Conservation (phyloP, 2,888 invertebrate genomes). For the Willowsia nigromaculata region DNA sequence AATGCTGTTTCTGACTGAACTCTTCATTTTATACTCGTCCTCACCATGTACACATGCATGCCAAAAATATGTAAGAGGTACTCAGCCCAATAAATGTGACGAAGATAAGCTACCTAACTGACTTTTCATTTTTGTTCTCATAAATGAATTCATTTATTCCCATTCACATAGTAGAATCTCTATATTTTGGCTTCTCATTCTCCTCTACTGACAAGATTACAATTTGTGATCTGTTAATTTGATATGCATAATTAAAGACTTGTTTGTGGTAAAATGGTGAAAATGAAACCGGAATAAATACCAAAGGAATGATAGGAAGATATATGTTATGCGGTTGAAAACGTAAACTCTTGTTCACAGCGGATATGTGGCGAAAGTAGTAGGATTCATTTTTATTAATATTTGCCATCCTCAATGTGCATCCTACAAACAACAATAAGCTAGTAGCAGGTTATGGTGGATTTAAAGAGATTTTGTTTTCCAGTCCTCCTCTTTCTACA, state of each 20-base stretch:
- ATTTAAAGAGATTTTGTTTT: not conserved
- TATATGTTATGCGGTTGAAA: not conserved
- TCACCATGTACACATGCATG: not conserved
- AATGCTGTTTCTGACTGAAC: not conserved
- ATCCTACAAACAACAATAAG: not conserved
- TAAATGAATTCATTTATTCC: slow-evolving; percentile 26
- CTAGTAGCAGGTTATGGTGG: not conserved
- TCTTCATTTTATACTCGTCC: not conserved
- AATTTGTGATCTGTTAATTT: slow-evolving; percentile 61
- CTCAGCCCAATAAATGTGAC: not conserved
- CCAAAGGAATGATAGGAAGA: not conserved
- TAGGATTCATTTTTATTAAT: slow-evolving; percentile 8
- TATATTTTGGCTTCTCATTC: not conserved
- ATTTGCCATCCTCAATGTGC: not conserved
- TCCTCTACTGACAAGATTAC: slow-evolving; percentile 56
- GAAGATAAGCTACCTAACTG: not conserved
- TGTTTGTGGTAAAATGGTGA: not conserved
- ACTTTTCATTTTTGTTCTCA: slow-evolving; percentile 27
- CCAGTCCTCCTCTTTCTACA: not conserved
- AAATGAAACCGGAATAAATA: slow-evolving; percentile 52
- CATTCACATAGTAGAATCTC: not conserved
- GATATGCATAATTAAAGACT: slow-evolving; percentile 70
- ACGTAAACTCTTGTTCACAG: not conserved
- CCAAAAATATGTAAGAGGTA: not conserved
- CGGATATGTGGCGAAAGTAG: not conserved